Evolutionary conservation across 2,888 invertebrate species (phyloP), one percentile per base, ranked within the genome.

Genomic region (Hypena proboscidalis): DNA sequence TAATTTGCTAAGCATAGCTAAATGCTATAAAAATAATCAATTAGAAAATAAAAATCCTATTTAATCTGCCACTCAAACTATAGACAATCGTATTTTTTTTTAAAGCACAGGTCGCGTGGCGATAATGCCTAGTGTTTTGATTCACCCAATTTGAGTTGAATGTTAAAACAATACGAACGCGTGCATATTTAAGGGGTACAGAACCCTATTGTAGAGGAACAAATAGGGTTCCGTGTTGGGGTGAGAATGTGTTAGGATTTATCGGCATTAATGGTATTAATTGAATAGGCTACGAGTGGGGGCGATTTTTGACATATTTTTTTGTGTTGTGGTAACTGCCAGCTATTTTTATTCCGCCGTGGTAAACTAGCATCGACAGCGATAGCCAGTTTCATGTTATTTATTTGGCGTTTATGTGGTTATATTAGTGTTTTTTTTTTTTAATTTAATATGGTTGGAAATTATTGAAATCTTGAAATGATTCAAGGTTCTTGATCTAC

Each of bases 91-190:
- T 15, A 20, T 26, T 22, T 11, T 39, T 32, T 29, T 34, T 15
- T 23, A n/a, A 23, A 25, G 30, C 36, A 25, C 8, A 26, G n/a
- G 20, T 6, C 44, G 30, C 44, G 30, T 38, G 38, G 2, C 38
- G 8, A 10, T 38, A 34, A 32, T 21, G 11, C 27, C 29, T 8
- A 39, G 26, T 44, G 23, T 27, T 42, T 38, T 41, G 15, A 42
- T 42, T 31, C 30, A 20, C 3, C 23, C 40, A 47, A 52, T 55
- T 54, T 44, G 34, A 35, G 21, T 13, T 20, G 29, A 49, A 42
- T 39, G 22, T 26, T 47, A 49, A 45, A 44, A 52, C 46, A 49
- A 53, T 49, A 52, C 5, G 0, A 25, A 1, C 53, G 38, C 39
- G 45, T 31, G 23, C 21, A 25, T 33, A 37, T 21, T 46, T 9